Evolutionary conservation across 2,888 invertebrate genomes (phyloP).

Genomic region (Dryomyza anilis): DNA sequence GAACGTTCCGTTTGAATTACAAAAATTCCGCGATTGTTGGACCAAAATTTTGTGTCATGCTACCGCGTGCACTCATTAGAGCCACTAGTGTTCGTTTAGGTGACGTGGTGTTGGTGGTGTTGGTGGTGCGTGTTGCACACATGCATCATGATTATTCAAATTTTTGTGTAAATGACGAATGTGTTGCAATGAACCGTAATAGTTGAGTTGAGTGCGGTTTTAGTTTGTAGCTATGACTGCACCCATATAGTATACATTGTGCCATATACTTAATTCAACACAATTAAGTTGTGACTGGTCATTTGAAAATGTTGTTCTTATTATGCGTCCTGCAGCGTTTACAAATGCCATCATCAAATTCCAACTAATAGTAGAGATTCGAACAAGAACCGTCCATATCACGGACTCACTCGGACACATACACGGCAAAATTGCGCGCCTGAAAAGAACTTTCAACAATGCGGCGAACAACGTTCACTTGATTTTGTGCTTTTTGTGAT

Average conservation of each 20-base stretch:
- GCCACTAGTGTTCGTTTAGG: not conserved
- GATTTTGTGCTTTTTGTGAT: slow-evolving; percentile 16
- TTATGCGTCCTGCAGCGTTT: not conserved
- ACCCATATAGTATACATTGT: not conserved
- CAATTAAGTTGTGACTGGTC: too few species aligned
- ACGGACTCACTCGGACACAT: too few species aligned
- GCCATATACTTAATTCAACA: not conserved
- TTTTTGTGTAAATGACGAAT: slow-evolving; percentile 53
- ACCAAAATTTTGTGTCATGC: not conserved
- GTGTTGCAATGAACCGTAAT: slow-evolving; percentile 46
- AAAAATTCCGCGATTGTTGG: not conserved
- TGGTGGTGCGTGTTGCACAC: not conserved
- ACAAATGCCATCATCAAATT: too few species aligned
- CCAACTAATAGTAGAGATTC: too few species aligned
- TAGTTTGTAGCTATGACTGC: not conserved
- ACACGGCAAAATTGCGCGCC: too few species aligned
- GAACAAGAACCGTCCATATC: too few species aligned
- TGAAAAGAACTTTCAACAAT: slow-evolving; percentile 16
- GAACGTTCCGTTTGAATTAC: slow-evolving; percentile 2
- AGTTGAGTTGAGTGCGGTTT: slow-evolving; percentile 12
- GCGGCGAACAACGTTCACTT: slow-evolving; percentile 3
- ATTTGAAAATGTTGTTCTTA: too few species aligned
- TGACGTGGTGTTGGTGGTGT: not conserved
- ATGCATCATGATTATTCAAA: slow-evolving; percentile 47
- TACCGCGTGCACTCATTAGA: not conserved